Percentiles rank a stretch among this genome's conserved stretches.
Conservation (phyloP, 2,888 invertebrate species). For the Eudemis profundana region DNA sequence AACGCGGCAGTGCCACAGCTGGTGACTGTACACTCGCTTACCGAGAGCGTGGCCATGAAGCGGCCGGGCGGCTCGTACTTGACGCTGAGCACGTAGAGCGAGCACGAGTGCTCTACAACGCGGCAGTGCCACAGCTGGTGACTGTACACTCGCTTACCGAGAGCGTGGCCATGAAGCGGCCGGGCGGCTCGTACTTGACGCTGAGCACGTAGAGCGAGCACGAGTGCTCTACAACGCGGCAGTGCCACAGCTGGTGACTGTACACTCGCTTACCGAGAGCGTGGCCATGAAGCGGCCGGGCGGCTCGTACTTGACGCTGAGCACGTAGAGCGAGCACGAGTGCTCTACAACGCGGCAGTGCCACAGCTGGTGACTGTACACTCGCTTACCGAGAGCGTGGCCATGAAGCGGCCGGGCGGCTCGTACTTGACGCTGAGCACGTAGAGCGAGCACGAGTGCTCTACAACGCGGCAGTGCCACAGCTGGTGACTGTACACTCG, state of each 20-base stretch:
- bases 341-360: neutral
- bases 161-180: slow-evolving; percentile 55
- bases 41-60: slow-evolving; percentile 34
- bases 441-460: slow-evolving; percentile 52
- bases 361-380: neutral
- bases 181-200: slow-evolving; percentile 57
- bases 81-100: slow-evolving; percentile 5
- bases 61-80: slow-evolving; percentile 50
- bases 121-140: neutral
- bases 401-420: slow-evolving; percentile 57
- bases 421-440: slow-evolving; percentile 59
- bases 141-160: slow-evolving; percentile 55
- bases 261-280: slow-evolving; percentile 23
- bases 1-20: slow-evolving; percentile 54
- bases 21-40: too few species aligned
- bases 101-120: neutral
- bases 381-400: slow-evolving; percentile 57
- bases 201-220: slow-evolving; percentile 58
- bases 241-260: slow-evolving; percentile 53
- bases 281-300: slow-evolving; percentile 51
- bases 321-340: neutral
- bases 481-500: too few species aligned
- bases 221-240: slow-evolving; percentile 52
- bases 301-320: slow-evolving; percentile 28
- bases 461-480: slow-evolving; percentile 56